A percentile compares a stretch with the other conserved stretches of the same genome.
Conservation (phyloP, 64 coral and sea anemone genomes). For the Dendrophyllia cribrosa region DNA sequence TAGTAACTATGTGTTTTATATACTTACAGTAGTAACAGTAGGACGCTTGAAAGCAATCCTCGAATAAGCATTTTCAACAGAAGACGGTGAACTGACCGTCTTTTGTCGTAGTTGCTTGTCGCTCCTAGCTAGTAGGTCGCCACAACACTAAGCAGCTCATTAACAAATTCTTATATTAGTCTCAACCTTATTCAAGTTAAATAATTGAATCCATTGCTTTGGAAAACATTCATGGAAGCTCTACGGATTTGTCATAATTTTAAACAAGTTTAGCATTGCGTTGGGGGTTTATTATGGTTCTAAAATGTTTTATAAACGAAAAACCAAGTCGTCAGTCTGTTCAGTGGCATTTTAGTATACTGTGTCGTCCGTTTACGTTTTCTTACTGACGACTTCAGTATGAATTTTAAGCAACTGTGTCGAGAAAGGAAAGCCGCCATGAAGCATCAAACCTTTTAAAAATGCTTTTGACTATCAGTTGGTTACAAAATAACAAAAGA, state of each 20-base stretch:
- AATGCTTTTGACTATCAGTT: too few relatives aligned
- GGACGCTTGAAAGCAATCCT: not conserved
- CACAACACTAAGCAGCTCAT: conserved; percentile 4
- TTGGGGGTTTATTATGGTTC: not conserved
- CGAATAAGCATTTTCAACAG: conserved; percentile 6
- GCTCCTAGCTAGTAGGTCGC: not conserved
- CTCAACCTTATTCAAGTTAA: conserved; percentile 8
- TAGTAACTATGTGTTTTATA: not conserved
- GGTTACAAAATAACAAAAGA: too few relatives aligned
- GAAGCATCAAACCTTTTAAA: too few relatives aligned
- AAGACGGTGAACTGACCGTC: conserved; percentile 32
- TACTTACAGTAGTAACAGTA: conserved; percentile 52
- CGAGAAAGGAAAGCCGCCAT: too few relatives aligned
- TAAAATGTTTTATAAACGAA: not conserved
- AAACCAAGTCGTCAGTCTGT: too few relatives aligned
- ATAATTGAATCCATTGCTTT: conserved; percentile 35
- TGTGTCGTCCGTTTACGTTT: too few relatives aligned
- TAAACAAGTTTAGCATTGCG: not conserved
- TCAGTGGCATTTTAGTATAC: too few relatives aligned
- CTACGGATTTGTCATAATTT: conserved; percentile 1
- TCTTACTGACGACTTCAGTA: too few relatives aligned
- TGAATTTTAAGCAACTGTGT: too few relatives aligned
- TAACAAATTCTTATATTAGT: not conserved
- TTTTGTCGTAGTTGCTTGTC: not conserved
- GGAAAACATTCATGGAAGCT: not conserved